phyloP scores from a whole-genome alignment of 1,140 invertebrate species.

The Saccostrea cuccullata region DNA sequence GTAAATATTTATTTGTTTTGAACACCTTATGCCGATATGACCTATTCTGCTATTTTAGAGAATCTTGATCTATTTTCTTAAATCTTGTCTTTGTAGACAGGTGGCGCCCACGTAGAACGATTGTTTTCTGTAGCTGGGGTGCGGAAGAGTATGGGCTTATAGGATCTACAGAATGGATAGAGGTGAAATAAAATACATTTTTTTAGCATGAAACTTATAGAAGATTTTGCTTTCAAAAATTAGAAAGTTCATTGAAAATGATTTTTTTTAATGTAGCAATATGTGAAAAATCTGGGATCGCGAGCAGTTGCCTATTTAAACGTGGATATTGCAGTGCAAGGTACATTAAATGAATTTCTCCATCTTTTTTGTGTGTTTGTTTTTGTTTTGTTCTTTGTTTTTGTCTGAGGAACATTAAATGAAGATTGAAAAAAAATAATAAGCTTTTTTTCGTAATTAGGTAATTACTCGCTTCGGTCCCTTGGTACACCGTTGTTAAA shows the following conservation, averaged over 20 bases:
- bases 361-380: background rate
- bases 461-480: slow-evolving; percentile 52
- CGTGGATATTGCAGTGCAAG: slow-evolving; percentile 73
- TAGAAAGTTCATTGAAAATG: background rate
- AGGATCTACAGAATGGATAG: slow-evolving; percentile 71
- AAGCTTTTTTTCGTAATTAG: slow-evolving; percentile 41
- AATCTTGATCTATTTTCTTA: background rate
- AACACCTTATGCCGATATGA: too few species aligned
- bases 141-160: slow-evolving; percentile 72
- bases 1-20: too few species aligned
- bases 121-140: slow-evolving; percentile 73
- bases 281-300: slow-evolving; percentile 65
- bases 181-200: slow-evolving; percentile 57
- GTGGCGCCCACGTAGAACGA: slow-evolving; percentile 70
- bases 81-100: slow-evolving; percentile 48
- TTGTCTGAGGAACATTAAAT: too few species aligned
- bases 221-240: too few species aligned
- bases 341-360: slow-evolving; percentile 14
- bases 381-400: too few species aligned
- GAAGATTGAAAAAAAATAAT: too few species aligned
- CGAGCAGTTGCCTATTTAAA: slow-evolving; percentile 74
- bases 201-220: too few species aligned
- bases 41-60: too few species aligned
- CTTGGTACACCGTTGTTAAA: slow-evolving; percentile 59
- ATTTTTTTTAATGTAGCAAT: slow-evolving; percentile 63